Evolutionary conservation across 2,113 vertebrate species (phyloP).

Genomic region (Neogobius melanostomus): DNA sequence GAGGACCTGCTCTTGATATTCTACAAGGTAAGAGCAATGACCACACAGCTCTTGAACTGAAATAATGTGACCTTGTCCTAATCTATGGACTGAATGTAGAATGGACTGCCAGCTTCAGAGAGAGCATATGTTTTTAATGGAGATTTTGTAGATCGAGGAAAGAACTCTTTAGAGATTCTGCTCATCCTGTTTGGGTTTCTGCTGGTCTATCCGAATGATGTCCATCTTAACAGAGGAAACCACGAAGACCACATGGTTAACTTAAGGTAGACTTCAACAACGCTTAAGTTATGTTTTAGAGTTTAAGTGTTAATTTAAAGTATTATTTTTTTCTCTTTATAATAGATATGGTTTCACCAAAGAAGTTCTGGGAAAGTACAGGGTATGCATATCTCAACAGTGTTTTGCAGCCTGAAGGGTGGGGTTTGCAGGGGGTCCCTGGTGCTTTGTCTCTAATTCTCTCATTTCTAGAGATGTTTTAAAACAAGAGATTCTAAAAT

Average conservation of each 20-base stretch:
- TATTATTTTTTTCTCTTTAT: slow-evolving; percentile 38
- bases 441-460: no score
- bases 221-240: slow-evolving; percentile 91
- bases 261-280: slow-evolving; percentile 75
- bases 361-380: slow-evolving; percentile 91
- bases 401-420: no score
- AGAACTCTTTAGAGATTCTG: slow-evolving; percentile 89
- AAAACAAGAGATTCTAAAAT: no score
- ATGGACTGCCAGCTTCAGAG: slow-evolving; percentile 88
- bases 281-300: no score
- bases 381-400: slow-evolving; percentile 68
- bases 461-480: no score
- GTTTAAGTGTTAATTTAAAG: background rate
- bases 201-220: slow-evolving; percentile 87
- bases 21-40: slow-evolving; percentile 78
- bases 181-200: slow-evolving; percentile 89
- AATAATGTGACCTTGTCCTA: background rate
- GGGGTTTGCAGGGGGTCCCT: no score
- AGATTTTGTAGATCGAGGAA: slow-evolving; percentile 92
- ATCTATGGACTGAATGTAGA: slow-evolving; percentile 70
- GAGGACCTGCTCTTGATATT: slow-evolving; percentile 89
- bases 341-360: slow-evolving; percentile 90
- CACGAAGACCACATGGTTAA: slow-evolving; percentile 93
- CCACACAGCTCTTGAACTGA: background rate
- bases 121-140: slow-evolving; percentile 90